phyloP scores from a whole-genome alignment of 2,113 vertebrate genomes.

The Larimichthys crocea region DNA sequence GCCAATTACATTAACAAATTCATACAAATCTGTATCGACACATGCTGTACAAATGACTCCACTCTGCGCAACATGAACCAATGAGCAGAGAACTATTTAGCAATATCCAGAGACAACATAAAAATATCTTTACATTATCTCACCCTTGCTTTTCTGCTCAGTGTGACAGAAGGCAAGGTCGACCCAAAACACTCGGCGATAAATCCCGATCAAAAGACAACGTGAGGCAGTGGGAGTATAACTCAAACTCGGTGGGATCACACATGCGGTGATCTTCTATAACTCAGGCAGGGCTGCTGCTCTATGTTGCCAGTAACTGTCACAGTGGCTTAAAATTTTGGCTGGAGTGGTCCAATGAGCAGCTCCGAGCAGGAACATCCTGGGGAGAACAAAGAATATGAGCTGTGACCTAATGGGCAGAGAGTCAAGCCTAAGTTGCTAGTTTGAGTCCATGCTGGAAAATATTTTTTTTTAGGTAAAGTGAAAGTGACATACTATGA shows the following conservation, averaged over 20 bases:
- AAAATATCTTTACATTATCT: slow-evolving; percentile 32
- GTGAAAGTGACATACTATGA: slow-evolving; percentile 32
- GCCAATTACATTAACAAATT: neutral
- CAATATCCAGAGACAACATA: slow-evolving; percentile 11
- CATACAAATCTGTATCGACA: neutral
- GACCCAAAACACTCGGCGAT: slow-evolving; percentile 36
- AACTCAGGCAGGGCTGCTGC: slow-evolving; percentile 60
- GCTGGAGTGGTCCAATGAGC: slow-evolving; percentile 55
- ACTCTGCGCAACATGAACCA: neutral
- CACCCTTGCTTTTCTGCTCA: slow-evolving; percentile 11
- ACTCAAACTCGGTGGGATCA: slow-evolving; percentile 56
- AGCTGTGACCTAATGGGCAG: slow-evolving; percentile 55
- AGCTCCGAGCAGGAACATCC: slow-evolving; percentile 53
- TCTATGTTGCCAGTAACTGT: slow-evolving; percentile 71
- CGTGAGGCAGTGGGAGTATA: slow-evolving; percentile 47
- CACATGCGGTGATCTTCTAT: slow-evolving; percentile 65
- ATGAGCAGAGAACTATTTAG: neutral
- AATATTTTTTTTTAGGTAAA: slow-evolving; percentile 20
- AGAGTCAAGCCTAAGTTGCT: slow-evolving; percentile 53
- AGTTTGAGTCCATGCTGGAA: slow-evolving; percentile 56
- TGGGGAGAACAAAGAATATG: slow-evolving; percentile 66
- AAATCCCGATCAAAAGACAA: slow-evolving; percentile 68
- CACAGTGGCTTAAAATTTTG: slow-evolving; percentile 68
- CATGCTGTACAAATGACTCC: neutral
- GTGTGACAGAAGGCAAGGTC: slow-evolving; percentile 19